Base-by-base conservation (phyloP, 2,797 vertebrate genomes). In the Spondyliosoma cantharus region DNA sequence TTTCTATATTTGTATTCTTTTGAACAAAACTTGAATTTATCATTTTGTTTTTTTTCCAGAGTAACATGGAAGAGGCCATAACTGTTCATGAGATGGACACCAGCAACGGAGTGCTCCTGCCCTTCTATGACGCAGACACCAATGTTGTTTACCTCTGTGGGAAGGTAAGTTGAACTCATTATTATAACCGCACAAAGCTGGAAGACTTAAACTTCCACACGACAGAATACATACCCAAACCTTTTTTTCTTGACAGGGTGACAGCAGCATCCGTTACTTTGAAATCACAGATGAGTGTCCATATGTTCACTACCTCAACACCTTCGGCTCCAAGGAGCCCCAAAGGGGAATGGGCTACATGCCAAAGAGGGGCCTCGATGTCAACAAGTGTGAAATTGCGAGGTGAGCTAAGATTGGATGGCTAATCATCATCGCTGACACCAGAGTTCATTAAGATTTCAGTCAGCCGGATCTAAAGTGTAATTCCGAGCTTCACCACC, bases 271-370 rank as follows among this genome's bases (percentile, higher is more conserved):
- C 87, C 97, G 98, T 81, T 99, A 99, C 92, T 99, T 99, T 61
- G 98, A 99, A 95, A 96, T 99, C 92, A 99, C 97, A 0, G 97
- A 98, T 0, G 97, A 99, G 80, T 95, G 96, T 27, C 98, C 98
- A 0, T 99, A 95, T 1, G 96, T 99, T 85, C 98, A 99, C 95
- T 99, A 96, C 95, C 97, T 99, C 93, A 98, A 90, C 94, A 97
- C 96, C 13, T 99, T 97, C 87, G 94, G 91, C 94, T 96, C 96
- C 93, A 99, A 98, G 89, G 97, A 99, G 93, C 97, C 98, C 2
- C 98, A 99, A 94, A 93, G 98, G 78, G 98, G 98, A 37, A 99
- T 99, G 97, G 98, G 98, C n/a, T 99, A 96, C 94, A 99, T 99
- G 98, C 95, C 97, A 79, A 99, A 99, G 93, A 94, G 98, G 87